Base-by-base conservation (phyloP, 92 coral and sea anemone species). In the Actinostola sp. region DNA sequence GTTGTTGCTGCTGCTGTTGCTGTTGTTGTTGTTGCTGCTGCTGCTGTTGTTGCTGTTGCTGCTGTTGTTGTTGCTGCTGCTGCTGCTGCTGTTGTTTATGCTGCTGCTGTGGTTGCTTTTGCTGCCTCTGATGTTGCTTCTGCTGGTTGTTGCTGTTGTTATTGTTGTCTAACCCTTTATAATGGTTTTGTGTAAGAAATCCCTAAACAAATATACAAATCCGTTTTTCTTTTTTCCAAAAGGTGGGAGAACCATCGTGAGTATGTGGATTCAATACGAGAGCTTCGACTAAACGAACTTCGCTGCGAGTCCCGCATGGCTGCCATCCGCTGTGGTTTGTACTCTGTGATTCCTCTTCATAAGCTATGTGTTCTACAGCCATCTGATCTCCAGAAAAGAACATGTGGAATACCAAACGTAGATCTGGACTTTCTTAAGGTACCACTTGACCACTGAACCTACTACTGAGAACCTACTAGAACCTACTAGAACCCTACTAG, bases 351-450 rank as follows among this genome's bases (percentile, higher is more conserved):
- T 38, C 98, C 98, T 23, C 56, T 91, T 74, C 94, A 91, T 30
- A 94, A 86, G 14, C 81, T 94, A 24, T 81, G 88, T 23, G 82
- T 94, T 58, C 70, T 94, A 84, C 85, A 75, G 27, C 98, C 98
- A 19, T 70, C 87, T 19, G 98, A 94, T 75, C 70, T 94, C 73
- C 97, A 94, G 76, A 91, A 88, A 58, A 85, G 97, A 17, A 91
- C 94, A 23, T 94, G 98, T 76, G 98, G 97, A 30, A 70, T 85
- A 9, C 98, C 98, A 17, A 82, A 88, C 56, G 83, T 94, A 49
- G 98, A 94, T 60, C 79, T 94, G 46, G 98, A 92, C 81, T 94
- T 94, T 74, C 90, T 93, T 26, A 93, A 91, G 98, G 98, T 93
- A 49, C 1, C 20, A 27, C n/a, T 15, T 6, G 8, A 27, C 13